These are phyloP conservation scores for Rutpela maculata DNA, from an alignment of 2,888 invertebrate species.

Conservation along the genomic window DNA sequence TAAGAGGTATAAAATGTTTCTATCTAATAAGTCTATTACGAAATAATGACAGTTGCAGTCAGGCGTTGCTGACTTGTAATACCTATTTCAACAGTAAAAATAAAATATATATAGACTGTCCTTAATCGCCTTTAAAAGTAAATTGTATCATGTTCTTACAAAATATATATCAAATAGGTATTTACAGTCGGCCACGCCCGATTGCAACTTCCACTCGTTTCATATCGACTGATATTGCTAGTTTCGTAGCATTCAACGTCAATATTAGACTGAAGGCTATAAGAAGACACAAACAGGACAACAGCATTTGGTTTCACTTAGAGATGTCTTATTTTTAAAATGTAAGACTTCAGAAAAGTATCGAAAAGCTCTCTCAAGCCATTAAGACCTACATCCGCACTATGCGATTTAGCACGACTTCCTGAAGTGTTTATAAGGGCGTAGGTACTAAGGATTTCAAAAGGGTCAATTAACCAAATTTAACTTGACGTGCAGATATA, in stretches of 20 bases:
- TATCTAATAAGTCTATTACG: too few species aligned
- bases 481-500: neutral
- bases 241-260: neutral
- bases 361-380: slow-evolving; percentile 17
- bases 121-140: too few species aligned
- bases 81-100: too few species aligned
- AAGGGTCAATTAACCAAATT: slow-evolving; percentile 21
- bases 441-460: slow-evolving; percentile 2
- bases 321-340: neutral
- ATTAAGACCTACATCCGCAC: slow-evolving; percentile 20
- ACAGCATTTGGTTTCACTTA: neutral
- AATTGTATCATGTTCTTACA: too few species aligned
- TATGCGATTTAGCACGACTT: slow-evolving; percentile 11
- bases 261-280: neutral
- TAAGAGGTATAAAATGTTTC: too few species aligned
- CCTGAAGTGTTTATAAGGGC: slow-evolving; percentile 8
- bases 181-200: too few species aligned
- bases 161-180: too few species aligned
- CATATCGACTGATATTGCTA: neutral
- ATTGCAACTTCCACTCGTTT: too few species aligned
- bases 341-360: slow-evolving; percentile 3
- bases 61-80: too few species aligned
- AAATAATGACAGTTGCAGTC: too few species aligned
- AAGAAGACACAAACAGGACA: neutral
- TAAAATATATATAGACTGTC: too few species aligned